Conservation (phyloP, 2,888 invertebrate species). For the Adelognathus sp. region DNA sequence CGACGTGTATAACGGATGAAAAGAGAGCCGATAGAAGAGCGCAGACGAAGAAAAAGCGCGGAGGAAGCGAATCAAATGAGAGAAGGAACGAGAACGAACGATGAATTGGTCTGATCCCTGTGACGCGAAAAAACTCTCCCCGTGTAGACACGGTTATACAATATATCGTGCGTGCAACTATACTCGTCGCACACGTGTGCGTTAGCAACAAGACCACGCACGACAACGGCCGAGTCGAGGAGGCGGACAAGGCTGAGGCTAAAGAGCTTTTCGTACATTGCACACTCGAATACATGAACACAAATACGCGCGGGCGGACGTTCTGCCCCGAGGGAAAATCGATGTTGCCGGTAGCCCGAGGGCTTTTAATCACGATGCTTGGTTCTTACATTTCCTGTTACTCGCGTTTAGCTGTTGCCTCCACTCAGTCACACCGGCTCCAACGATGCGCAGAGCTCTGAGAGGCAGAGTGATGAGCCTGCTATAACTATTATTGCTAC, state of each 20-base stretch:
- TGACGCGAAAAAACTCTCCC: not conserved
- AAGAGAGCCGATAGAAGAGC: not conserved
- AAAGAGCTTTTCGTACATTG: conserved; percentile 38
- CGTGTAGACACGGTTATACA: not conserved
- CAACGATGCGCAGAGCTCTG: not conserved
- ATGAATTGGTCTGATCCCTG: conserved; percentile 44
- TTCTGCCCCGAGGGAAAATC: conserved; percentile 69
- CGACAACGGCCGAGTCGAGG: conserved; percentile 11
- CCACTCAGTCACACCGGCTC: not conserved
- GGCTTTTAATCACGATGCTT: conserved; percentile 75
- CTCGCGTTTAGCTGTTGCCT: not conserved
- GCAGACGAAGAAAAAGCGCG: not conserved
- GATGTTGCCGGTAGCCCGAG: conserved; percentile 70
- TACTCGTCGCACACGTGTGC: conserved; percentile 7
- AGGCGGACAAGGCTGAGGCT: conserved; percentile 13
- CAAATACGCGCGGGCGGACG: too few relatives aligned
- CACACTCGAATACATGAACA: not conserved
- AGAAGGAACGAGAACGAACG: conserved; percentile 8
- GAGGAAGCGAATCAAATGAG: not conserved
- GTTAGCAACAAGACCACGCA: not conserved
- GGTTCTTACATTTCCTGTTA: conserved; percentile 74
- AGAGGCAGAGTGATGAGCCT: not conserved
- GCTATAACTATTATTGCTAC: conserved; percentile 3
- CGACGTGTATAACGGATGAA: not conserved
- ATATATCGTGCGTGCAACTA: not conserved